phyloP scores from a whole-genome alignment of 1,140 invertebrate genomes.

The Mercenaria mercenaria region DNA sequence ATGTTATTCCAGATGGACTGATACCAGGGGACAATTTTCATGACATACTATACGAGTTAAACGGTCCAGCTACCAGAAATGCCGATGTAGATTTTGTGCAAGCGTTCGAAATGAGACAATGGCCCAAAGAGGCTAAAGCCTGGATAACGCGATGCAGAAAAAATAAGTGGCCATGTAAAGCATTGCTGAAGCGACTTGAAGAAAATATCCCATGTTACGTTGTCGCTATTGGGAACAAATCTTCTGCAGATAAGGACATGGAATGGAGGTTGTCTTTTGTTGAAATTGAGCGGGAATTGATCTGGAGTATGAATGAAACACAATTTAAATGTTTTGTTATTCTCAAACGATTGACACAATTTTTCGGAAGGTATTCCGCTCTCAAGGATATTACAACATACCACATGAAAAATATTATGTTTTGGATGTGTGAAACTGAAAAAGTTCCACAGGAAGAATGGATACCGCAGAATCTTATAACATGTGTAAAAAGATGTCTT shows the following conservation, averaged over 20 bases:
- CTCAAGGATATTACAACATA: background rate
- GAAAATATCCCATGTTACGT: background rate
- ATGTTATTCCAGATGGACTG: background rate
- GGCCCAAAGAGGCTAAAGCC: background rate
- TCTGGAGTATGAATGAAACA: background rate
- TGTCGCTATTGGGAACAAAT: background rate
- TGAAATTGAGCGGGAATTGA: background rate
- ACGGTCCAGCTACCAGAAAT: background rate
- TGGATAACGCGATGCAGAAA: background rate
- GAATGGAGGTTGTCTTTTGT: background rate
- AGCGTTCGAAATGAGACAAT: background rate
- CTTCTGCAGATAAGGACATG: background rate
- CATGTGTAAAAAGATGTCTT: background rate
- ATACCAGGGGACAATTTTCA: background rate
- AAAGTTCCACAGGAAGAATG: background rate
- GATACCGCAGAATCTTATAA: background rate
- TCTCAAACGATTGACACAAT: background rate
- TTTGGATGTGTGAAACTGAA: conserved; percentile 4
- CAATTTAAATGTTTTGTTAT: background rate
- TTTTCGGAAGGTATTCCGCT: background rate
- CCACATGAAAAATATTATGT: background rate
- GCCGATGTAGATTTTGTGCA: background rate
- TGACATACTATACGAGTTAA: background rate
- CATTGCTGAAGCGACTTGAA: background rate
- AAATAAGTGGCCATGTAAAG: background rate